Evolutionary conservation across 2,797 vertebrate species (phyloP).

Genomic region (Fundulus diaphanus): DNA sequence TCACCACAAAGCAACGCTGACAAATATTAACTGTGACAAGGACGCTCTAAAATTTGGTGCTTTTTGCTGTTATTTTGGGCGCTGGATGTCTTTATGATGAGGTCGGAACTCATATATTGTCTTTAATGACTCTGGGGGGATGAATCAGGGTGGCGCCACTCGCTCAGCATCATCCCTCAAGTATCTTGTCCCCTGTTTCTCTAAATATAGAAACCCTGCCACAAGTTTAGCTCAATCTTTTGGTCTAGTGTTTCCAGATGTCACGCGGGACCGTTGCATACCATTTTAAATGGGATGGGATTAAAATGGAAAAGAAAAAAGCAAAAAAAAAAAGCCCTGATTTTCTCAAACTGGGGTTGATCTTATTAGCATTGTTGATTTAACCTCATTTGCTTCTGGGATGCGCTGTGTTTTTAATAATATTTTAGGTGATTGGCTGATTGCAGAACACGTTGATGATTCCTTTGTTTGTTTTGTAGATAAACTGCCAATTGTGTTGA

Average conservation of each 20-base stretch:
- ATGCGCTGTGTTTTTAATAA: conserved; percentile 3
- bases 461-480: conserved; percentile 19
- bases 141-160: conserved; percentile 40
- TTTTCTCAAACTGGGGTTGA: neutral
- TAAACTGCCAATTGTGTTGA: conserved; percentile 20
- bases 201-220: conserved; percentile 73
- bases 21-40: neutral
- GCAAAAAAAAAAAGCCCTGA: too few species aligned
- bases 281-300: conserved; percentile 39
- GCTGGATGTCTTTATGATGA: conserved; percentile 10
- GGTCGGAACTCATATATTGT: conserved; percentile 32
- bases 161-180: conserved; percentile 59
- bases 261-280: conserved; percentile 41
- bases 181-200: conserved; percentile 54
- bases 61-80: neutral
- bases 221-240: conserved; percentile 62
- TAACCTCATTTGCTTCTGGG: conserved; percentile 9
- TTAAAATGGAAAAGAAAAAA: neutral
- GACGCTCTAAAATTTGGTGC: neutral
- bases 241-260: conserved; percentile 74
- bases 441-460: conserved; percentile 17
- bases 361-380: neutral
- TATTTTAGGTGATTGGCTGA: conserved; percentile 17
- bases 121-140: conserved; percentile 39
- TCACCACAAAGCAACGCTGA: conserved; percentile 10